A percentile compares a stretch with the other conserved stretches of the same genome.
Conservation (phyloP, 2,888 invertebrate species). For the Agrilus biguttatus region DNA sequence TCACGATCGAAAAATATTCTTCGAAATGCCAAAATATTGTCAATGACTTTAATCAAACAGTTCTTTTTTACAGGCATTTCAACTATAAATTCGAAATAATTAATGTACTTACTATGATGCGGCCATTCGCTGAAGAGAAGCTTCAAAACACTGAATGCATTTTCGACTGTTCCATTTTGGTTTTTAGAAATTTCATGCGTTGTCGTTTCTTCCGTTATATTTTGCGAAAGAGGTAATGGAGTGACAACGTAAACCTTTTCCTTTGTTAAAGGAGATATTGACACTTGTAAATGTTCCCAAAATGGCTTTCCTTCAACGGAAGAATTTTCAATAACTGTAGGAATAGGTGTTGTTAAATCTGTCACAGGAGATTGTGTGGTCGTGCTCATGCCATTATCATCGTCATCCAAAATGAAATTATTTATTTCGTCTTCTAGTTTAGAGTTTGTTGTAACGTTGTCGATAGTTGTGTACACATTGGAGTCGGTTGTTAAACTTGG, state of each 20-base stretch:
- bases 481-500: slow-evolving; percentile 5
- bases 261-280: slow-evolving; percentile 60
- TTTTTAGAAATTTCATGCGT: background rate
- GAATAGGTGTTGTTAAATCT: slow-evolving; percentile 33
- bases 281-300: slow-evolving; percentile 56
- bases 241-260: slow-evolving; percentile 76
- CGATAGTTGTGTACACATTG: slow-evolving; percentile 20
- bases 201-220: background rate
- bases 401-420: background rate
- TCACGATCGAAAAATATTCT: too few species aligned
- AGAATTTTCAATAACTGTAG: slow-evolving; percentile 8
- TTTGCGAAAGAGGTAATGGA: slow-evolving; percentile 43
- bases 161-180: slow-evolving; percentile 4
- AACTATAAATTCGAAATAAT: background rate
- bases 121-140: slow-evolving; percentile 33
- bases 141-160: slow-evolving; percentile 15
- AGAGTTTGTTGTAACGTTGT: slow-evolving; percentile 18
- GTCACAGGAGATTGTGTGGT: slow-evolving; percentile 12
- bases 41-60: too few species aligned
- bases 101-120: slow-evolving; percentile 29
- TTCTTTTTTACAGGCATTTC: too few species aligned
- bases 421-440: slow-evolving; percentile 13
- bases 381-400: slow-evolving; percentile 5
- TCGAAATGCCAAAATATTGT: too few species aligned
- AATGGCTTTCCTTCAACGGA: slow-evolving; percentile 29